Percentiles rank a stretch among this genome's conserved stretches.
These are phyloP conservation scores for Morbakka virulenta DNA, from an alignment of 30 jellyfish, hydroid and myxozoan species.

Conservation along the genomic window DNA sequence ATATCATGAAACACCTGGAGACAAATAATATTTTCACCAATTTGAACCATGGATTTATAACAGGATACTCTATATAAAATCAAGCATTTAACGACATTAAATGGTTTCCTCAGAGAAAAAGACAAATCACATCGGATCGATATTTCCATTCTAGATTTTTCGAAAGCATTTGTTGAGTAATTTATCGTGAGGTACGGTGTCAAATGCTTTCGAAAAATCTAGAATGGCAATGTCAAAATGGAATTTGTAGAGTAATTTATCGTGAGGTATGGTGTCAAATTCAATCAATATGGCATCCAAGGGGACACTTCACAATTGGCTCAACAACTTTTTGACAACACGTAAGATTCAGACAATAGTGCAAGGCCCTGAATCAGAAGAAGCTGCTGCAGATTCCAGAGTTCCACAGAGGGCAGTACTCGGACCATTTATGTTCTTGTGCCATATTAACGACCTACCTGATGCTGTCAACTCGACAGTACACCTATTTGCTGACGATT, in stretches of 20 bases:
- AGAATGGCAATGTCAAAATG: too few species aligned
- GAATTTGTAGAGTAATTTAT: too few species aligned
- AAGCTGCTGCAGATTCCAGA: conserved; percentile 2
- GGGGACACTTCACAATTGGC: not conserved
- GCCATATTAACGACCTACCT: conserved; percentile 7
- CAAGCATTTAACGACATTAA: not conserved
- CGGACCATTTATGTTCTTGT: not conserved
- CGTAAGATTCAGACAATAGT: not conserved
- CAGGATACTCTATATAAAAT: conserved; percentile 17
- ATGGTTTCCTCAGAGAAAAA: not conserved
- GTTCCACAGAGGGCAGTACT: conserved; percentile 5
- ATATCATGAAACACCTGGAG: conserved; percentile 23
- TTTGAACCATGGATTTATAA: conserved; percentile 25
- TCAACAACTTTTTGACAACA: too few species aligned
- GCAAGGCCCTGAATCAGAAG: not conserved
- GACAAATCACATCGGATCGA: not conserved
- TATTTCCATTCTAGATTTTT: not conserved
- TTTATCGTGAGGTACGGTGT: too few species aligned
- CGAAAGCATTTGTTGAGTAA: not conserved
- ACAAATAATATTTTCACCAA: not conserved
- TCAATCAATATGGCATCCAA: conserved; percentile 3
- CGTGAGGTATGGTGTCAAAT: too few species aligned
- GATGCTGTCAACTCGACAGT: not conserved
- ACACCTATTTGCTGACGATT: conserved; percentile 10
- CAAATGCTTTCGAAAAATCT: not conserved